Evolutionary conservation across 2,113 vertebrate species (phyloP), one percentile per base, ranked within the genome.

Genomic region (Pyxicephalus adspersus): DNA sequence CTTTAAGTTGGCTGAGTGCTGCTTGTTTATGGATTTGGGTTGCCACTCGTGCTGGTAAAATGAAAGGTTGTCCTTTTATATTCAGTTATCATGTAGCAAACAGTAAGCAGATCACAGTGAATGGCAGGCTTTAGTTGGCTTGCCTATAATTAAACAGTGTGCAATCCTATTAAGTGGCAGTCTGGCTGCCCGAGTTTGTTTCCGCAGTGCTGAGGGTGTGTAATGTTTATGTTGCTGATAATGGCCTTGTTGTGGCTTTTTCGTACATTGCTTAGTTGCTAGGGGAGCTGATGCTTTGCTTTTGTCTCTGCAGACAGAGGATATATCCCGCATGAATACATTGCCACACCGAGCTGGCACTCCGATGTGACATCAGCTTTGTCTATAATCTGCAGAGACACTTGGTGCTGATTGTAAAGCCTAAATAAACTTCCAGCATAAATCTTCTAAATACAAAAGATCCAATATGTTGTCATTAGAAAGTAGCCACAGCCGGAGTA

Each of bases 241-340:
- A 25, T 61, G 72, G 55, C 17, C 60, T 64, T 77, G 74, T 77
- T 70, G 57, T 71, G 68, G 20, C 20, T 80, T 23, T 64, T n/a
- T 29, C 26, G 13, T 57, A 38, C 52, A 18, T 23, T 18, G 15
- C 68, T 73, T n/a, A 18, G 79, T 81, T 81, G 26, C 79, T 55
- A 81, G 45, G 78, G 29, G 26, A 60, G 60, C 38, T 55, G 58
- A 64, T 64, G 61, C 78, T 57, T 64, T 8, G 45, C 51, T 52
- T 65, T 70, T 71, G 77, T 80, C 50, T 57, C 50, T 31, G 26
- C 9, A 52, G 67, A 25, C 23, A 68, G 38, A 15, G 15, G 17
- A 4, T 26, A 18, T 29, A 18, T 51, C 66, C 45, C 66, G 3
- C 2, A 2, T 26, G 22, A 28, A 23, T 45, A 45, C 11, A 8